These are phyloP conservation scores for Phortica variegata DNA, from an alignment of 1,140 invertebrate genomes.

Conservation along the genomic window DNA sequence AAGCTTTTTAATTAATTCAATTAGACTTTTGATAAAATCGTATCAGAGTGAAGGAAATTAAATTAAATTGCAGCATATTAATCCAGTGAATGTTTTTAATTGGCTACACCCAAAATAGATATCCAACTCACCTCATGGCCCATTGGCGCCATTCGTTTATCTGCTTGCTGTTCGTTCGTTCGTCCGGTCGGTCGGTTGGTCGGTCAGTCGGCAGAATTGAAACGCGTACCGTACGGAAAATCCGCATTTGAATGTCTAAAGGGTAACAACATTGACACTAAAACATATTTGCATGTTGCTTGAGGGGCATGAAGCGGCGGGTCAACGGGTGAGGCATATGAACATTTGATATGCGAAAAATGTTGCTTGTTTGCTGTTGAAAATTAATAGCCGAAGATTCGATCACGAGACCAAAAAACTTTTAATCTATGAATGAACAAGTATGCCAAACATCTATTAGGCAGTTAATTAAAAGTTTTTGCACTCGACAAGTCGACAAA, in stretches of 20 bases:
- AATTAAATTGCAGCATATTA: conserved; percentile 1
- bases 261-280: background rate
- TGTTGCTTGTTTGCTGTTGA: conserved; percentile 9
- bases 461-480: conserved; percentile 51
- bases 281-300: conserved; percentile 24
- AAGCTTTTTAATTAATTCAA: conserved; percentile 37
- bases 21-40: conserved; percentile 29
- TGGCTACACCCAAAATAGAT: no score
- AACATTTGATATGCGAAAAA: background rate
- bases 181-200: no score
- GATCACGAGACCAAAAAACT: conserved; percentile 35
- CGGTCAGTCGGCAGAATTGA: no score
- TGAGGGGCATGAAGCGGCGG: background rate
- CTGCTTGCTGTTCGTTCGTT: no score
- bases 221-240: no score
- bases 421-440: conserved; percentile 33
- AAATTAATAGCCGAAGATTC: conserved; percentile 35
- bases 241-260: no score
- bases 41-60: conserved; percentile 32
- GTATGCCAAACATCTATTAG: conserved; percentile 52
- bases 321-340: background rate
- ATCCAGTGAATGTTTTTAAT: background rate
- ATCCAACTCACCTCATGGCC: no score
- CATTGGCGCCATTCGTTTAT: no score
- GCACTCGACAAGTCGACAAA: conserved; percentile 19